Base-by-base conservation (phyloP, 2,797 vertebrate genomes). In the Aythya fuligula region DNA sequence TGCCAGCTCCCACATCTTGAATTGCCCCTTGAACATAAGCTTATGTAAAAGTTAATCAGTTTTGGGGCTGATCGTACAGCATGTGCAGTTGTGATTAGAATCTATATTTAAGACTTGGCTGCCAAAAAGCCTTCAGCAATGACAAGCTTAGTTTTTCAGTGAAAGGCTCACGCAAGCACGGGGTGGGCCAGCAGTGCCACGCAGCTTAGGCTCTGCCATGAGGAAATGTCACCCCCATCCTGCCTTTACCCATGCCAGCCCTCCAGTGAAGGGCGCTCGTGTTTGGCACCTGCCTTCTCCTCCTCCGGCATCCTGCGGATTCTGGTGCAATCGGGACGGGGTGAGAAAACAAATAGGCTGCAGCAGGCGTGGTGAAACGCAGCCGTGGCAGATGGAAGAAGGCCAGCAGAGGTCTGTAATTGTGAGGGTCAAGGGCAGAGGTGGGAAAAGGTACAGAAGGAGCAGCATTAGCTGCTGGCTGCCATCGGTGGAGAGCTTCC, bases 21-120 rank as follows among this genome's bases (percentile, higher is more conserved):
- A 81, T 85, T 87, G 77, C 58, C 94, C 94, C 79, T 96, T 56
- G 61, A 96, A 95, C 67, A 62, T 80, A 92, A 93, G 93, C 67
- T 93, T 96, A 65, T 82, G 85, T 85, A 92, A 85, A 96, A 96
- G 91, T 96, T 94, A 95, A 97, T 94, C 82, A 60, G 71, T 79
- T 83, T 95, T 90, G 58, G 87, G 85, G 54, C 66, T 95, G 94
- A 94, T 83, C 69, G 82, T 92, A 89, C 72, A 65, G 53, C 87
- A 90, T 65, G 53, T 94, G 90, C n/a, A 62, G 85, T 94, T 97
- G 88, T 93, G 91, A 97, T 95, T 92, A 92, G 85, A 88, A 70
- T 51, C 87, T 88, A 85, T 87, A 70, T 95, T 94, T 96, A 96
- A 97, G 84, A 83, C 53, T 77, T 18, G 81, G 84, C 86, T 93